Evolutionary conservation across 1,140 invertebrate genomes (phyloP).

Genomic region (Heliconius eleuchia): DNA sequence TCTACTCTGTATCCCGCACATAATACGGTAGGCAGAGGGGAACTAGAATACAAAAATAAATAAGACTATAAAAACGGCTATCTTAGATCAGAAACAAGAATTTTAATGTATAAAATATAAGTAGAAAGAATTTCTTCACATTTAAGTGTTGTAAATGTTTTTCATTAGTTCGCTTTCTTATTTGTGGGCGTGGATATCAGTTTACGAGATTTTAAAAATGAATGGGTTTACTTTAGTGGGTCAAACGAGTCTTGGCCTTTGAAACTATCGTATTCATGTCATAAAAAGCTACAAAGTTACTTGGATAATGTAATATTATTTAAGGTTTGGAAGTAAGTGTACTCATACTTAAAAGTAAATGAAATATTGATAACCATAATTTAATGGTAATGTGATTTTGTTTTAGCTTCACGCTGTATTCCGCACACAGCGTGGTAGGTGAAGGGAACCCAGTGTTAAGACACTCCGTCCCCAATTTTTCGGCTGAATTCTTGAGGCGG

Average conservation of each 20-base stretch:
- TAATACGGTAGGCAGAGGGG: background rate
- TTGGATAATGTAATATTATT: constrained; percentile 21
- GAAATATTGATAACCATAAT: background rate
- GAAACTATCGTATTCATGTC: constrained; percentile 26
- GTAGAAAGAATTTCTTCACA: background rate
- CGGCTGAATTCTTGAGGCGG: too few relatives aligned
- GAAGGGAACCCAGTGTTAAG: too few relatives aligned
- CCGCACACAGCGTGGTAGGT: too few relatives aligned
- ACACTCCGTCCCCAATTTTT: too few relatives aligned
- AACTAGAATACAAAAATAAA: background rate
- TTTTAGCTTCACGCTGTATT: too few relatives aligned
- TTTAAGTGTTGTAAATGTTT: constrained; percentile 13
- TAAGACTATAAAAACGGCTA: background rate
- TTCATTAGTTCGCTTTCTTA: constrained; percentile 23
- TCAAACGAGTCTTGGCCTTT: constrained; percentile 25
- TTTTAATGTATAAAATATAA: background rate
- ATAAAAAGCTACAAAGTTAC: constrained; percentile 32
- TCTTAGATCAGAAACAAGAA: background rate
- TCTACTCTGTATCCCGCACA: too few relatives aligned
- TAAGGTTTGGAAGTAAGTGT: background rate
- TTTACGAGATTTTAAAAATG: constrained; percentile 37
- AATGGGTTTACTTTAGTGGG: constrained; percentile 30
- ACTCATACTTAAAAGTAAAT: background rate
- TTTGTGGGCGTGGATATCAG: constrained; percentile 27
- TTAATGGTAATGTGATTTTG: too few relatives aligned